Conservation (phyloP, 2,797 vertebrate genomes). For the Rousettus madagascariensis region DNA sequence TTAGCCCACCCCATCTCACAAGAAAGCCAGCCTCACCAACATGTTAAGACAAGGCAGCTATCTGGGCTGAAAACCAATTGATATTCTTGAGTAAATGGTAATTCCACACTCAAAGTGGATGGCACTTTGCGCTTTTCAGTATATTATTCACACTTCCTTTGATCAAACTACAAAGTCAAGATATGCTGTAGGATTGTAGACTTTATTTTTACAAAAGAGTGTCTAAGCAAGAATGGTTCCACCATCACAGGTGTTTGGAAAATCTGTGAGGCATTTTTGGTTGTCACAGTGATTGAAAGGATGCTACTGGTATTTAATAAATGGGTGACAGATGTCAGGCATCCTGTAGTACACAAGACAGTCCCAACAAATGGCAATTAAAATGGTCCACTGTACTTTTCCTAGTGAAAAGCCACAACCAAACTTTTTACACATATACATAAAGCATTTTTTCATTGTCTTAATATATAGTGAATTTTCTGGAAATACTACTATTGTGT, state of each 20-base stretch:
- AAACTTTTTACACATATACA: neutral
- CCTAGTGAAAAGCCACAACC: neutral
- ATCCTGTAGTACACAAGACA: neutral
- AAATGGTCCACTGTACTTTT: neutral
- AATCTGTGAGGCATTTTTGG: neutral
- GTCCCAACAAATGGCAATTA: neutral
- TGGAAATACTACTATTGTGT: neutral
- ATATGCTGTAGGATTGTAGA: neutral
- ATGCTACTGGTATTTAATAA: neutral
- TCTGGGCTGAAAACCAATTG: neutral
- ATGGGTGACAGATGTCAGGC: neutral
- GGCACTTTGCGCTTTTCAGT: neutral
- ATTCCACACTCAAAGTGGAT: neutral
- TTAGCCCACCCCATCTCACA: neutral
- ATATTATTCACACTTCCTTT: neutral
- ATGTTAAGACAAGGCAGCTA: neutral
- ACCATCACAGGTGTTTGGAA: neutral
- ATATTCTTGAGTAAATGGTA: neutral
- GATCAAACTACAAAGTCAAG: neutral
- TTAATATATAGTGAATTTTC: neutral
- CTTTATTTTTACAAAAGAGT: neutral
- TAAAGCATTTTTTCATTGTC: neutral
- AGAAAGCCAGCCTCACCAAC: neutral
- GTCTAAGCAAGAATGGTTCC: neutral
- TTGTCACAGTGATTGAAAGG: neutral